Evolutionary conservation across 2,888 invertebrate species (phyloP), one percentile per base, ranked within the genome.

Genomic region (Pandemis corylana): DNA sequence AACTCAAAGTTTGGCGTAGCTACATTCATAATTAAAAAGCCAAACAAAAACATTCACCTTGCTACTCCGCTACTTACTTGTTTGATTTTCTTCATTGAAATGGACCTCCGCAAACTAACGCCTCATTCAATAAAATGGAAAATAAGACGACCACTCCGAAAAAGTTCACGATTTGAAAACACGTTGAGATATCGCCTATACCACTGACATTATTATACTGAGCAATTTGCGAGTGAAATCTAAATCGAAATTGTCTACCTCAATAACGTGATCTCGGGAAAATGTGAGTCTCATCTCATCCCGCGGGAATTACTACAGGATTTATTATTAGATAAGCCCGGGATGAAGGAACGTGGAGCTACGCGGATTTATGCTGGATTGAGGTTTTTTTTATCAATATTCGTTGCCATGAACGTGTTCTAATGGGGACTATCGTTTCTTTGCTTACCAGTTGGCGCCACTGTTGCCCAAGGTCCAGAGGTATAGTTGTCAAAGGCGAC

Each of bases 271-370:
- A 72, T 72, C 67, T 67, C 46, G 63, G 62, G n/a, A 53, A 64
- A 72, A 73, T 69, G 65, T 49, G 68, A 69, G 15, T 73, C 56
- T 44, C 68, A 61, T 56, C 72, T 68, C 63, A 73, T 73, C 64
- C 42, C 62, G 67, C 41, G 72, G 71, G 49, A 56, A 62, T 67
- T 51, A 65, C 72, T 42, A 53, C 59, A 59, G 69, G 68, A 64
- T 73, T 69, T 73, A 65, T 69, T 73, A 73, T 73, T 69, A 69
- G 65, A 73, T 73, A 59, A 73, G 59, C 59, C 59, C 6, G 56
- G 44, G 62, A n/a, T 61, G 61, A 59, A 44, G 28, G 36, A 56
- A 28, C 64, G 68, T 67, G 62, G 15, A 46, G 53, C 46, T 28
- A 36, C 28, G 68, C n/a, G 59, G 63, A 63, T 72, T 68, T 67